Conservation (phyloP, 2,888 invertebrate genomes). For the Drosophila ustulata region DNA sequence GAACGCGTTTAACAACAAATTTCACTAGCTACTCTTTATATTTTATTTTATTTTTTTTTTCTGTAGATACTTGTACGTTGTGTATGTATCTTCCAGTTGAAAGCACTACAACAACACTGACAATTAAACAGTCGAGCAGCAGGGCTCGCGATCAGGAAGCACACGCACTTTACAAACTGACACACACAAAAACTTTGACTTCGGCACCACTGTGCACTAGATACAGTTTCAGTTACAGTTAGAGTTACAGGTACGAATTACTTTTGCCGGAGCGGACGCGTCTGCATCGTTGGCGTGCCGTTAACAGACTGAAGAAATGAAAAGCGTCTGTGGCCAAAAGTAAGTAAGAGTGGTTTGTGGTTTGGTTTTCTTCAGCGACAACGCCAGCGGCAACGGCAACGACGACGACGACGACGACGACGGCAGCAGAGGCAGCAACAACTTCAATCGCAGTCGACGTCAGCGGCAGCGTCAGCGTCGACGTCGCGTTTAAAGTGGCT, state of each 20-base stretch:
- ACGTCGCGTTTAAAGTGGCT: constrained; percentile 47
- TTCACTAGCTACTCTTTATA: constrained; percentile 55
- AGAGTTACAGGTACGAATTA: constrained; percentile 22
- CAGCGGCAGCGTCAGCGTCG: background rate
- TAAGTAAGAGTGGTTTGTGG: constrained; percentile 81
- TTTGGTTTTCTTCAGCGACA: constrained; percentile 56
- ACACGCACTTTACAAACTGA: constrained; percentile 46
- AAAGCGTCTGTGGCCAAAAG: constrained; percentile 82
- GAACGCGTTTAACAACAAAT: constrained; percentile 56
- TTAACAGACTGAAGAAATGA: constrained; percentile 84
- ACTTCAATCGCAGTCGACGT: background rate
- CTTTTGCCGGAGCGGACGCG: constrained; percentile 69
- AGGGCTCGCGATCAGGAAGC: constrained; percentile 48
- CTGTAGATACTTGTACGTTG: background rate
- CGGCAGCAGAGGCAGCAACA: background rate
- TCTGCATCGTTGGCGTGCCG: constrained; percentile 85
- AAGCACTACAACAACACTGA: constrained; percentile 21
- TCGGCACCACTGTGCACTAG: constrained; percentile 56
- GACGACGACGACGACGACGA: constrained; percentile 4
- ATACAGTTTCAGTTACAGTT: constrained; percentile 45
- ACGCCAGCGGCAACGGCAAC: constrained; percentile 8
- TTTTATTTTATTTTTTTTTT: background rate
- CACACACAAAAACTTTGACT: constrained; percentile 3
- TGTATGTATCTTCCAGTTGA: constrained; percentile 28
- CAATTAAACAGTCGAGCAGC: constrained; percentile 3